A percentile compares a stretch with the other conserved stretches of the same genome.
Evolutionary conservation across 2,113 vertebrate species (phyloP).

Genomic region (Cheirogaleus medius): DNA sequence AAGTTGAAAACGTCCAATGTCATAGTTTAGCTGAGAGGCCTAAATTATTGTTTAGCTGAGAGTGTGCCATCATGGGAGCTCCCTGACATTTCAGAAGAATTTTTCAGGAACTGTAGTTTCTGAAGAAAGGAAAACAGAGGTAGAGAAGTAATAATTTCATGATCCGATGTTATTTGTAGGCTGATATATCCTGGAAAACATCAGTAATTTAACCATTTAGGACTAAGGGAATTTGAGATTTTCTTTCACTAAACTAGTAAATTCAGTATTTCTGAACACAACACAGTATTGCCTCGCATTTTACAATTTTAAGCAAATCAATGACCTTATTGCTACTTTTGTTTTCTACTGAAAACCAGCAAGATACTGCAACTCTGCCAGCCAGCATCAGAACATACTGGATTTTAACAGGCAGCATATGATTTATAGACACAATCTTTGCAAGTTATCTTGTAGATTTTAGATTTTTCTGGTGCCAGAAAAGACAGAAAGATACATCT

Average conservation of each 20-base stretch:
- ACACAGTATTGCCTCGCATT: neutral
- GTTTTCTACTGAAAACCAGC: neutral
- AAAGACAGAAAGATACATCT: neutral
- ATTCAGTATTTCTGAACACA: neutral
- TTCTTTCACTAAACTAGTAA: neutral
- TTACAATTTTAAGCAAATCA: neutral
- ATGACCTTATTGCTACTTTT: neutral
- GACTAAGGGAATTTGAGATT: neutral
- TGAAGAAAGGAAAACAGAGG: neutral
- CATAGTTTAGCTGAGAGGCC: neutral
- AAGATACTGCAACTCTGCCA: neutral
- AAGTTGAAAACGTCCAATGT: neutral
- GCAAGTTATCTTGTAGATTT: neutral
- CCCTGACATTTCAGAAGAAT: neutral
- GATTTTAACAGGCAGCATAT: neutral
- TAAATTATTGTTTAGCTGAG: neutral
- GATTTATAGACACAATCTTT: neutral
- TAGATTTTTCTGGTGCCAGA: neutral
- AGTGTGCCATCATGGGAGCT: neutral
- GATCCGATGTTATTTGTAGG: neutral
- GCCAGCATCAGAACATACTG: neutral
- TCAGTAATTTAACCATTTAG: neutral
- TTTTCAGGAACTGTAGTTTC: neutral
- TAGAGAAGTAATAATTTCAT: neutral
- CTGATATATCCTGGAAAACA: neutral